Base-by-base conservation (phyloP, 2,113 vertebrate genomes). In the Toxotes chatareus region DNA sequence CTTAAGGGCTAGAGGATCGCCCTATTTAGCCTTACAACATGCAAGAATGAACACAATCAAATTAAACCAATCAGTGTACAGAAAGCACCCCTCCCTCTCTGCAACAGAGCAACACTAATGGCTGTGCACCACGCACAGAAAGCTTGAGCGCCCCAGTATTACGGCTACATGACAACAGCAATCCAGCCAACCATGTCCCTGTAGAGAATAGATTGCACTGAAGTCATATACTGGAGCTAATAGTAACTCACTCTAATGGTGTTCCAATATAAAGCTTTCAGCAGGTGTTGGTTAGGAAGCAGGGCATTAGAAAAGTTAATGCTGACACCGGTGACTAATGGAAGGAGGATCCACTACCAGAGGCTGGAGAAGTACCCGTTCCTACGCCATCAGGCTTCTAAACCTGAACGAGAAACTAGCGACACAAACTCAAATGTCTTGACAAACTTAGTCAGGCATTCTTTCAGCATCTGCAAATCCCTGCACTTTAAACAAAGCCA, bases 31-130 rank as follows among this genome's bases (percentile, higher is more conserved):
- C 79, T 80, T 60, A 62, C 79, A 79, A 81, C 89, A 89, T 88
- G 88, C 85, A 89, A 85, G 83, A 85, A 73, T 68, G 83, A 88
- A 79, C 88, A 80, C 84, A 86, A 88, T 86, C 73, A 85, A 91
- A 92, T 91, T 78, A 86, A 80, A 87, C 67, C 80, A 83, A 90
- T 90, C 61, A 73, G 77, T 47, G 74, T 57, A 67, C 73, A 78
- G 65, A 74, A 85, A 53, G 63, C n/a, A 73, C 9, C 66, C 31
- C 76, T 86, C 51, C 56, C 73, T 64, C 44, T 68, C 62, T 69
- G 70, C 68, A 80, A 66, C 0, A 75, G 4, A 84, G 74, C 76
- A 80, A 83, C 34, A 66, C 72, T 85, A 90, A 92, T 83, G 81
- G 63, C 46, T 27, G 38, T 65, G 63, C 87, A 60, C 34, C 51